Evolutionary conservation across 2,113 vertebrate species (phyloP).

Genomic region (Ceuthmochares aereus): DNA sequence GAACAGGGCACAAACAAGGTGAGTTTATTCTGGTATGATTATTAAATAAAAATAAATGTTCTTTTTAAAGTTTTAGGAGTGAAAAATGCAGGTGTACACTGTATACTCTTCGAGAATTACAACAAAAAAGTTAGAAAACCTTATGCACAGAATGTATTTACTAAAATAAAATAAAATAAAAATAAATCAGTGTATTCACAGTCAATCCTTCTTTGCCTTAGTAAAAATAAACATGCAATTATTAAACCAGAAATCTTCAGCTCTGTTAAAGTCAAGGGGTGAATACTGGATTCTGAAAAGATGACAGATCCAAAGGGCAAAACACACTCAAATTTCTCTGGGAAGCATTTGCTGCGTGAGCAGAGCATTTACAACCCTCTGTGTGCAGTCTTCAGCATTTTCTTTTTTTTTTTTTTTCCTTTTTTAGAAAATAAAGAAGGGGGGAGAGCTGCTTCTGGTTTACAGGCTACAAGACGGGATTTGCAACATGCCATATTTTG

Average conservation of each 20-base stretch:
- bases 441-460: slow-evolving; percentile 27
- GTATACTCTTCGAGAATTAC: background rate
- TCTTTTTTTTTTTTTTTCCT: background rate
- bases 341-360: background rate
- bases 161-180: background rate
- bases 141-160: background rate
- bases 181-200: background rate
- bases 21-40: background rate
- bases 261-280: background rate
- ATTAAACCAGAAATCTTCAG: background rate
- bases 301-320: background rate
- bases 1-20: background rate
- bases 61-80: background rate
- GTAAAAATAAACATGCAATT: slow-evolving; percentile 12
- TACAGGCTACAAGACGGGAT: slow-evolving; percentile 38
- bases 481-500: slow-evolving; percentile 54
- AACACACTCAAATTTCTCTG: background rate
- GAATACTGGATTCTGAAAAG: background rate
- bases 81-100: background rate
- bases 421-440: slow-evolving; percentile 21
- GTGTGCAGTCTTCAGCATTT: background rate
- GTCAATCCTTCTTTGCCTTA: background rate
- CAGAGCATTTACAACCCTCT: background rate
- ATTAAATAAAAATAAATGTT: background rate
- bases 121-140: background rate